Percentiles rank a stretch among this genome's conserved stretches.
phyloP scores from a whole-genome alignment of 2,888 invertebrate genomes.

The Heliconius sara region DNA sequence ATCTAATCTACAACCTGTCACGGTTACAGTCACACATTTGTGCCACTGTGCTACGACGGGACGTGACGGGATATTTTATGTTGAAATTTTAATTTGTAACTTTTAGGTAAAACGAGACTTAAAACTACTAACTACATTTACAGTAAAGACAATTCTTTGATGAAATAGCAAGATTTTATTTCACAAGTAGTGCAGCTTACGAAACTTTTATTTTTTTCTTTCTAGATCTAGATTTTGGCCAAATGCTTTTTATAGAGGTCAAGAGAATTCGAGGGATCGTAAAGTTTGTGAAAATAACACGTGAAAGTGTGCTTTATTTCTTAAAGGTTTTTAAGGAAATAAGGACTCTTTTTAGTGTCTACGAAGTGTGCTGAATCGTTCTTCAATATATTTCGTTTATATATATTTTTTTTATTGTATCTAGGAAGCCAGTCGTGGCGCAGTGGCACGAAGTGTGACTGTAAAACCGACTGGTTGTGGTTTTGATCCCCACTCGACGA shows the following conservation, averaged over 20 bases:
- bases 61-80: no score
- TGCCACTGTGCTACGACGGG: no score
- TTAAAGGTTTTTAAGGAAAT: background rate
- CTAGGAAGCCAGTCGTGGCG: no score
- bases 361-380: background rate
- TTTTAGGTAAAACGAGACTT: background rate
- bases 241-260: slow-evolving; percentile 8
- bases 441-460: no score
- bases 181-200: background rate
- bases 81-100: no score
- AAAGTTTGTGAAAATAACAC: background rate
- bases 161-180: slow-evolving; percentile 9
- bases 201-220: slow-evolving; percentile 9
- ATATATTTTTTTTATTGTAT: no score
- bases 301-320: background rate
- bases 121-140: background rate
- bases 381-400: background rate
- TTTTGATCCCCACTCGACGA: no score
- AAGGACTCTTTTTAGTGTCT: background rate
- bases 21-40: no score
- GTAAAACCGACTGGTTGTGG: no score
- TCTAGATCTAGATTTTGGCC: background rate
- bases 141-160: background rate
- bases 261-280: background rate
- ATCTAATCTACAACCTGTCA: no score